Percentiles rank a stretch among this genome's conserved stretches.
Conservation (phyloP, 2,888 invertebrate species). For the Acanthopleura granulata region DNA sequence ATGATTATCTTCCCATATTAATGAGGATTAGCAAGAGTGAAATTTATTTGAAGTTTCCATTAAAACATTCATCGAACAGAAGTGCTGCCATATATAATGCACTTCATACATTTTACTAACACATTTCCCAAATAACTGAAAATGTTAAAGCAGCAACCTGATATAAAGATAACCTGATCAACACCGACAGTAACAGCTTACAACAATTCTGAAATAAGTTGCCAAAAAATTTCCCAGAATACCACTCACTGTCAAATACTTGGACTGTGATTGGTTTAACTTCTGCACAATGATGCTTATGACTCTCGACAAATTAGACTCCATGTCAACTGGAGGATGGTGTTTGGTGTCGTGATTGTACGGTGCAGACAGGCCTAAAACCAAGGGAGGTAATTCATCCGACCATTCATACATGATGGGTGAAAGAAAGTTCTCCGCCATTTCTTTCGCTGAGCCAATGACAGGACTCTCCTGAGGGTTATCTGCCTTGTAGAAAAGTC, state of each 20-base stretch:
- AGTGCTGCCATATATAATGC: too few species aligned
- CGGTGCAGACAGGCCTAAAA: constrained; percentile 72
- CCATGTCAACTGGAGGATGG: constrained; percentile 54
- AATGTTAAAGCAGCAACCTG: too few species aligned
- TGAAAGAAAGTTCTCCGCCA: constrained; percentile 58
- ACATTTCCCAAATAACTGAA: too few species aligned
- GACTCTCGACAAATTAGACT: constrained; percentile 75
- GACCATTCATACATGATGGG: constrained; percentile 63
- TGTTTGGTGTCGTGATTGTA: constrained; percentile 47
- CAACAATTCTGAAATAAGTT: too few species aligned
- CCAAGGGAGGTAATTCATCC: constrained; percentile 70
- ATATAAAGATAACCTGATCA: too few species aligned
- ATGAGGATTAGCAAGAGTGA: too few species aligned
- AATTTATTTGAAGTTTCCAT: too few species aligned
- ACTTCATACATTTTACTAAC: too few species aligned
- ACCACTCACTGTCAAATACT: constrained; percentile 77
- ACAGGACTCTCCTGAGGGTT: constrained; percentile 73
- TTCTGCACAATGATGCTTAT: constrained; percentile 72
- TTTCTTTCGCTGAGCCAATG: constrained; percentile 72
- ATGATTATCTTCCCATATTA: too few species aligned
- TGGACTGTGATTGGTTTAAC: constrained; percentile 77
- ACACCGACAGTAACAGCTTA: too few species aligned
- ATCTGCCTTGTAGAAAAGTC: constrained; percentile 68
- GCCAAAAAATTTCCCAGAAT: too few species aligned
- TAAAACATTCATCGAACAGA: too few species aligned